Percentiles rank a stretch among this genome's conserved stretches.
phyloP scores from a whole-genome alignment of 2,888 invertebrate genomes.

The Patella depressa region DNA sequence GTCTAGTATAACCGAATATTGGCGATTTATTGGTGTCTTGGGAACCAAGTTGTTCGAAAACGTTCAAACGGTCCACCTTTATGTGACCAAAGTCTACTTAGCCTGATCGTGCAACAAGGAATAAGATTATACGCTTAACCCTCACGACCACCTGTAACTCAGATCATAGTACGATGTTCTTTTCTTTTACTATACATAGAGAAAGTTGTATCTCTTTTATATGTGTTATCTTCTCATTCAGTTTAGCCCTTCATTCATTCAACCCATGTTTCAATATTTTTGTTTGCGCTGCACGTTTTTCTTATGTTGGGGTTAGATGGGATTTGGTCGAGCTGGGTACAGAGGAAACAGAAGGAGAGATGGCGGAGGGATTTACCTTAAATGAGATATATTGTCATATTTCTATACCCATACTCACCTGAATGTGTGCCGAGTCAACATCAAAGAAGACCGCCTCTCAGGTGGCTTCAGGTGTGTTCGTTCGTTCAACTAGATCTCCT shows the following conservation, averaged over 20 bases:
- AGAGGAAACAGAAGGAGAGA: not conserved
- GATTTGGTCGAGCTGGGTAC: not conserved
- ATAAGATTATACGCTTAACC: too few species aligned
- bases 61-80: too few species aligned
- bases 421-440: constrained; percentile 5
- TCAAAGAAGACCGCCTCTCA: constrained; percentile 2
- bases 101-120: too few species aligned
- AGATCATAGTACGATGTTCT: too few species aligned
- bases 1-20: too few species aligned
- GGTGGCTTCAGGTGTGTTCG: not conserved
- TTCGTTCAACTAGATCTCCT: constrained; percentile 2
- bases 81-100: too few species aligned
- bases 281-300: constrained; percentile 7
- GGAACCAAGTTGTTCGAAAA: too few species aligned
- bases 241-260: constrained; percentile 8
- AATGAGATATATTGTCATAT: constrained; percentile 7
- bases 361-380: constrained; percentile 5
- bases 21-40: too few species aligned
- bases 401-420: constrained; percentile 9
- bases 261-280: constrained; percentile 1
- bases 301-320: not conserved
- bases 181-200: too few species aligned
- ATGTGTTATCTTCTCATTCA: too few species aligned
- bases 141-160: too few species aligned
- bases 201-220: too few species aligned